phyloP scores from a whole-genome alignment of 2,888 invertebrate genomes.

The Sinodicranocentrus sp. region DNA sequence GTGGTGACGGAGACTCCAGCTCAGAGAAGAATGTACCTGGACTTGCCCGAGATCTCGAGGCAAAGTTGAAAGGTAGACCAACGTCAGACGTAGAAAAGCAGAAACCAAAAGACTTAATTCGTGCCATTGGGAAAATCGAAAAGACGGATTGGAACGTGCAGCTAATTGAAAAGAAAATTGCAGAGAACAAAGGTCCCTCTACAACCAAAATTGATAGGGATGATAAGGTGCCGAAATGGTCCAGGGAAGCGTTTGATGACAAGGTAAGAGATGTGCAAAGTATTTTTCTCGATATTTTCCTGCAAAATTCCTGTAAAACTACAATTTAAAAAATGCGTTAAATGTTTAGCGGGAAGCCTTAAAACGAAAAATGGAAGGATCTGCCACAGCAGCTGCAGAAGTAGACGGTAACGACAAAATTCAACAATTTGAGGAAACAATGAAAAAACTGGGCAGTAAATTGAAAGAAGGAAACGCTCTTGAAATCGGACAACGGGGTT shows the following conservation, averaged over 20 bases:
- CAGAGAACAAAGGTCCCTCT: conserved; percentile 83
- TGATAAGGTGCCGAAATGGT: conserved; percentile 94
- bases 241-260: conserved; percentile 85
- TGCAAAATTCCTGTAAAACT: too few relatives aligned
- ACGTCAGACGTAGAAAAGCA: conserved; percentile 82
- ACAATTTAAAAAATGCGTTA: too few relatives aligned
- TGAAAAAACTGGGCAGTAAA: conserved; percentile 86
- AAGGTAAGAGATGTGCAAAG: too few relatives aligned
- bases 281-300: too few relatives aligned
- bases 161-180: conserved; percentile 93
- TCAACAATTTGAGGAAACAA: conserved; percentile 85
- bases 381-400: conserved; percentile 80
- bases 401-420: conserved; percentile 83
- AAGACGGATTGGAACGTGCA: conserved; percentile 94
- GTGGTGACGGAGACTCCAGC: conserved; percentile 41
- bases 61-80: conserved; percentile 83
- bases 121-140: conserved; percentile 92
- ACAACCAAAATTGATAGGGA: conserved; percentile 79
- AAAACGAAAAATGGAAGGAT: conserved; percentile 81
- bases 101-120: conserved; percentile 90
- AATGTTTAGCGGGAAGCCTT: conserved; percentile 84
- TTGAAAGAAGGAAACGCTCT: conserved; percentile 87
- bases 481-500: conserved; percentile 83
- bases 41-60: conserved; percentile 87
- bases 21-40: conserved; percentile 80